These are phyloP conservation scores for Danio tinwini DNA, from an alignment of 2,797 vertebrate species.

Conservation along the genomic window DNA sequence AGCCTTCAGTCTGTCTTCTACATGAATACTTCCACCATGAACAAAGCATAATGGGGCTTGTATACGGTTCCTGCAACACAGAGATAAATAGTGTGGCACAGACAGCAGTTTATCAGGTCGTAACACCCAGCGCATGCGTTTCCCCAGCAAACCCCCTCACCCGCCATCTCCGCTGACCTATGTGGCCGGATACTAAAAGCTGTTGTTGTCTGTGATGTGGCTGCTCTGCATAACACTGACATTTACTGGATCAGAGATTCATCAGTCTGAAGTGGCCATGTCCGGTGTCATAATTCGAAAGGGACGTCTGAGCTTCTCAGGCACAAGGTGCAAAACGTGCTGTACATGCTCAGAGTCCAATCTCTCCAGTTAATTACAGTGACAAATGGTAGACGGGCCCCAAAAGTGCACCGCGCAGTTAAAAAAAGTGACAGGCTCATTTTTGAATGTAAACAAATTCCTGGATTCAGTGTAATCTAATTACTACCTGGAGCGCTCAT, in stretches of 20 bases:
- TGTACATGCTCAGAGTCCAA: conserved; percentile 44
- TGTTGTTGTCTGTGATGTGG: conserved; percentile 42
- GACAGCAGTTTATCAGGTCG: conserved; percentile 40
- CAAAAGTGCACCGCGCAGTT: conserved; percentile 53
- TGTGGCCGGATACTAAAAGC: conserved; percentile 37
- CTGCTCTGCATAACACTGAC: conserved; percentile 41
- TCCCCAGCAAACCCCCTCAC: conserved; percentile 3
- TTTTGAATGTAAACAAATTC: conserved; percentile 65
- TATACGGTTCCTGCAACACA: conserved; percentile 33
- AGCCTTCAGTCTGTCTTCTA: neutral
- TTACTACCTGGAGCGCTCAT: conserved; percentile 54
- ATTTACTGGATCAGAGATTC: conserved; percentile 52
- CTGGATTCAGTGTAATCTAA: conserved; percentile 60
- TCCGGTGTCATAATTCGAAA: conserved; percentile 48
- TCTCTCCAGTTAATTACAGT: conserved; percentile 61
- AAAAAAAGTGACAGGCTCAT: conserved; percentile 60
- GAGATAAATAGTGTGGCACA: conserved; percentile 47
- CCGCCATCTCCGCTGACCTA: conserved; percentile 32
- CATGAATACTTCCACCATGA: conserved; percentile 20
- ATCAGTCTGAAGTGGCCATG: conserved; percentile 23
- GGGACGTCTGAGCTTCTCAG: neutral
- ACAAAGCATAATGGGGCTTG: conserved; percentile 24
- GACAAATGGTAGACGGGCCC: conserved; percentile 60
- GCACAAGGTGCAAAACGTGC: conserved; percentile 21
- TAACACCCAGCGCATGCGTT: conserved; percentile 20